Conservation (phyloP, 2,888 invertebrate species). For the Cosmorhoe ocellata region DNA sequence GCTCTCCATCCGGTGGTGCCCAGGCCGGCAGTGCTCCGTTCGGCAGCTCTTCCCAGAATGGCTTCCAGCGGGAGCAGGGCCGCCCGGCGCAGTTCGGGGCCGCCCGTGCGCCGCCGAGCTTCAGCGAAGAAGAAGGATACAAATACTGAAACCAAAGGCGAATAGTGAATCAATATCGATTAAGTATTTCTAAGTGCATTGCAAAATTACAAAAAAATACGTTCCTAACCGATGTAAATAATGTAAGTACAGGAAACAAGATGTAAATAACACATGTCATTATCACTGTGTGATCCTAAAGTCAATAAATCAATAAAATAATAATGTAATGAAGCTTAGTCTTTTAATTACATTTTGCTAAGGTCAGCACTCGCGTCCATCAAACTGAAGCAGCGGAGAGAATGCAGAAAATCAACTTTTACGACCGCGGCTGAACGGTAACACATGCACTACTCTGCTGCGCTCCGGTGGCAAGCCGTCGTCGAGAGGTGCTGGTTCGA, state of each 20-base stretch:
- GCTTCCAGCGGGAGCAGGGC: constrained; percentile 24
- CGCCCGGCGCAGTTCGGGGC: constrained; percentile 54
- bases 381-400: too few relatives aligned
- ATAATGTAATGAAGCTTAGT: neutral
- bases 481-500: too few relatives aligned
- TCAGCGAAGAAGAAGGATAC: constrained; percentile 71
- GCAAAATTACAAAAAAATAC: constrained; percentile 45
- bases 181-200: constrained; percentile 42
- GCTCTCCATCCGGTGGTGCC: constrained; percentile 11
- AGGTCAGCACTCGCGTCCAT: too few relatives aligned
- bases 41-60: constrained; percentile 21
- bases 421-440: too few relatives aligned
- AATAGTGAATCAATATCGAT: constrained; percentile 42
- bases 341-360: neutral
- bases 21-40: constrained; percentile 24
- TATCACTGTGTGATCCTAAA: constrained; percentile 59
- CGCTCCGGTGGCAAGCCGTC: too few relatives aligned
- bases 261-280: constrained; percentile 47
- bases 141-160: constrained; percentile 66
- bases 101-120: constrained; percentile 73
- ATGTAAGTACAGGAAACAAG: constrained; percentile 44
- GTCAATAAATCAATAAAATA: constrained; percentile 42
- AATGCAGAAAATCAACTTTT: too few relatives aligned
- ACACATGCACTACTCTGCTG: too few relatives aligned
- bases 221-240: constrained; percentile 38